Conservation (phyloP, 1,140 invertebrate genomes). For the Scaptodrosophila lebanonensis region DNA sequence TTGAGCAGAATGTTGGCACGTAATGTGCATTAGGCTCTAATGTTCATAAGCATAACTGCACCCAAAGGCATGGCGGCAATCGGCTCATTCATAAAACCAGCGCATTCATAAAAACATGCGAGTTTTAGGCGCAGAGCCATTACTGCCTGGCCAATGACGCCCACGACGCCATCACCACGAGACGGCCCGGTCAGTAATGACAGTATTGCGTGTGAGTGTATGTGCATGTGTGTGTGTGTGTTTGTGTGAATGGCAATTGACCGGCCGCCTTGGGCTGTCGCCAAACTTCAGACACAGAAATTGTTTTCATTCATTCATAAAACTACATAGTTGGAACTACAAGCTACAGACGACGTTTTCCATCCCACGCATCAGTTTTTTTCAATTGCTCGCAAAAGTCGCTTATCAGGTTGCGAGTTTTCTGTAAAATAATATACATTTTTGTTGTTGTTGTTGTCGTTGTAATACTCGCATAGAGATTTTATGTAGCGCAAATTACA, state of each 20-base stretch:
- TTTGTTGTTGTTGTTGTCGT: conserved; percentile 11
- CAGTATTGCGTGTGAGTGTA: conserved; percentile 47
- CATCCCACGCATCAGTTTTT: conserved; percentile 52
- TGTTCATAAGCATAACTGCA: no score
- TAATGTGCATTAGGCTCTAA: conserved; percentile 2
- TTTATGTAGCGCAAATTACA: conserved; percentile 18
- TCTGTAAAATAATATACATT: no score
- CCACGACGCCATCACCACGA: conserved; percentile 35
- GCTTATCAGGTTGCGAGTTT: conserved; percentile 58
- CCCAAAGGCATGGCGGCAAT: no score
- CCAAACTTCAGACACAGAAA: conserved; percentile 24
- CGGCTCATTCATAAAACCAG: conserved; percentile 39
- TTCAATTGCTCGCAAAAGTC: conserved; percentile 35
- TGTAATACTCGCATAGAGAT: conserved; percentile 20
- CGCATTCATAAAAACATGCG: conserved; percentile 6
- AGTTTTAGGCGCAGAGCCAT: conserved; percentile 9
- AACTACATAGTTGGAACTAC: conserved; percentile 41
- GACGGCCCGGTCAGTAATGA: conserved; percentile 57
- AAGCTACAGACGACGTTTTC: conserved; percentile 15
- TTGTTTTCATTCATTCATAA: conserved; percentile 65
- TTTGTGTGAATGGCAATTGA: conserved; percentile 20
- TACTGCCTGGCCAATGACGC: conserved; percentile 4
- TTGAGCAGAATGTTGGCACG: no score
- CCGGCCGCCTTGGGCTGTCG: neutral
- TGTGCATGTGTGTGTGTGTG: neutral